Percentiles rank a stretch among this genome's conserved stretches.
These are phyloP conservation scores for Diprion similis DNA, from an alignment of 1,140 invertebrate genomes.

Conservation along the genomic window DNA sequence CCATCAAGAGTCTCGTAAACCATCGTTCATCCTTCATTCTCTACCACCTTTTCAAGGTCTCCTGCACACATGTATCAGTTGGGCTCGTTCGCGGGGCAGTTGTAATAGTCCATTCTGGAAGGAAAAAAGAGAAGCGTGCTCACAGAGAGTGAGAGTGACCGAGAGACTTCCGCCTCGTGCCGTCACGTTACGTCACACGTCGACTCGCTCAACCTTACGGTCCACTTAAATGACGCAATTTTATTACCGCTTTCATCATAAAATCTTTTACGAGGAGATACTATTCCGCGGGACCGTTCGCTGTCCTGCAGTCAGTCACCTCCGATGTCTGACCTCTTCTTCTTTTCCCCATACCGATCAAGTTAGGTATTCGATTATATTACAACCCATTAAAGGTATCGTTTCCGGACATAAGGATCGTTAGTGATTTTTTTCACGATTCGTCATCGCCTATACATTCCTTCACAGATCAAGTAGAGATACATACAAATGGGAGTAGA, in stretches of 20 bases:
- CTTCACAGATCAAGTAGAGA: too few species aligned
- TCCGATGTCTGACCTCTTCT: neutral
- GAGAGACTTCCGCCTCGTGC: constrained; percentile 51
- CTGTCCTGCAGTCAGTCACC: neutral
- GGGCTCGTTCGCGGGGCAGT: too few species aligned
- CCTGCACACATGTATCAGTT: neutral
- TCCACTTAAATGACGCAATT: constrained; percentile 57
- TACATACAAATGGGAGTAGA: too few species aligned
- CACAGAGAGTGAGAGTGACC: constrained; percentile 16
- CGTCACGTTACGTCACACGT: constrained; percentile 44
- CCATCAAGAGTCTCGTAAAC: neutral
- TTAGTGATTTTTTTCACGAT: constrained; percentile 33
- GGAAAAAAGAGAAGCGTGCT: too few species aligned
- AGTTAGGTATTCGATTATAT: constrained; percentile 18
- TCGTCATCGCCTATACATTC: constrained; percentile 28
- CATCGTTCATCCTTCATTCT: neutral
- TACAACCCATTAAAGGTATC: too few species aligned
- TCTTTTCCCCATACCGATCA: constrained; percentile 30
- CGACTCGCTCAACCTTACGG: constrained; percentile 33
- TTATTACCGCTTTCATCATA: constrained; percentile 59
- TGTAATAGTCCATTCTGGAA: too few species aligned
- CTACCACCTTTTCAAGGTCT: neutral
- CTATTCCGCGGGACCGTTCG: constrained; percentile 40
- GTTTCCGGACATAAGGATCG: constrained; percentile 31
- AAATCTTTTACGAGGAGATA: constrained; percentile 58